Evolutionary conservation across 1,140 invertebrate genomes (phyloP).

Genomic region (Reticulitermes speratus): DNA sequence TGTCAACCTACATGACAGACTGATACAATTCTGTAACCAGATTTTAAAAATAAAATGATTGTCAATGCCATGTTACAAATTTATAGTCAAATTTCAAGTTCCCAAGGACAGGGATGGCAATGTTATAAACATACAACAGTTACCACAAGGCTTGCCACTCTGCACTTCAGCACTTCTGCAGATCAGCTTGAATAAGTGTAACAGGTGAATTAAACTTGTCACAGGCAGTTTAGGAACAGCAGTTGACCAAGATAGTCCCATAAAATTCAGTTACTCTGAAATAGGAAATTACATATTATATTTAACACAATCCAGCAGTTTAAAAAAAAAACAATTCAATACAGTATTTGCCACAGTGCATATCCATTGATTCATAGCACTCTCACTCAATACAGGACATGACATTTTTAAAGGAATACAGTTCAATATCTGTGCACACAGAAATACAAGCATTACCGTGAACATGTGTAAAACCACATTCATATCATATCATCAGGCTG

Average conservation of each 20-base stretch:
- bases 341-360: background rate
- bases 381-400: too few species aligned
- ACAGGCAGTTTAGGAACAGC: background rate
- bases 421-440: background rate
- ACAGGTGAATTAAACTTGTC: background rate
- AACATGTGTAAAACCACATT: too few species aligned
- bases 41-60: too few species aligned
- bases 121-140: background rate
- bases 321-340: background rate
- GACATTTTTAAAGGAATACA: background rate
- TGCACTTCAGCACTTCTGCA: background rate
- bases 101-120: background rate
- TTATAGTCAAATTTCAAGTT: too few species aligned
- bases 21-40: too few species aligned
- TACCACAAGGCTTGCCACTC: background rate
- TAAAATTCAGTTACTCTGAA: background rate
- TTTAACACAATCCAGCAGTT: background rate
- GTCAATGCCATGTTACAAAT: too few species aligned
- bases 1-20: too few species aligned
- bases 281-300: background rate
- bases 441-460: background rate
- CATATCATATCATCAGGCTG: too few species aligned
- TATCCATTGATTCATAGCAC: too few species aligned
- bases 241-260: background rate
- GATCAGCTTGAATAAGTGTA: background rate